Percentiles rank a stretch among this genome's conserved stretches.
phyloP scores from a whole-genome alignment of 2,888 invertebrate genomes.

The Masnerella sp. region DNA sequence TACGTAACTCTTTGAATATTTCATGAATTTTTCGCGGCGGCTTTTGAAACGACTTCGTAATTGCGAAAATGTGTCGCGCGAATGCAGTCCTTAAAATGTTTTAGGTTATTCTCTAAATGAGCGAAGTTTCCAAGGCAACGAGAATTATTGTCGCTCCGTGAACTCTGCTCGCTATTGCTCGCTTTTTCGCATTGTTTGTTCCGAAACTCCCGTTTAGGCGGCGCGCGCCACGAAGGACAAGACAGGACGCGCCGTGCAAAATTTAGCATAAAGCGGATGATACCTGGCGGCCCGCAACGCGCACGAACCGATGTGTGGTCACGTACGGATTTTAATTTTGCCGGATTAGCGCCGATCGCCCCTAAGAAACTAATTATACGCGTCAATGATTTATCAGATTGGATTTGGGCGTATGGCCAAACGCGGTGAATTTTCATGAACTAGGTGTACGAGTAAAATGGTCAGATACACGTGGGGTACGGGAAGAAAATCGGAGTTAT shows the following conservation, averaged over 20 bases:
- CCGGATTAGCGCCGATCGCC: slow-evolving; percentile 34
- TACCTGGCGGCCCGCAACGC: slow-evolving; percentile 22
- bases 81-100: slow-evolving; percentile 52
- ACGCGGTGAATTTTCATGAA: slow-evolving; percentile 51
- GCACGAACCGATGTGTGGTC: slow-evolving; percentile 57
- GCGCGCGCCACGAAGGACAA: slow-evolving; percentile 34
- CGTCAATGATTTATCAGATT: slow-evolving; percentile 57
- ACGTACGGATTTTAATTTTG: slow-evolving; percentile 56
- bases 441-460: too few relatives aligned
- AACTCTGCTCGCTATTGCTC: slow-evolving; percentile 51
- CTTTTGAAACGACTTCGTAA: slow-evolving; percentile 10
- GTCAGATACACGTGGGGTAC: too few relatives aligned
- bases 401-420: slow-evolving; percentile 42
- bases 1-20: slow-evolving; percentile 37
- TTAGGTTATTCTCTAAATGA: slow-evolving; percentile 53
- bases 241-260: slow-evolving; percentile 44
- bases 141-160: slow-evolving; percentile 57
- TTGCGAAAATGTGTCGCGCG: slow-evolving; percentile 35
- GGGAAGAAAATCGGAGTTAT: too few relatives aligned
- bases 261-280: slow-evolving; percentile 53
- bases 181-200: slow-evolving; percentile 54
- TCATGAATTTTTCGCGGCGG: slow-evolving; percentile 38
- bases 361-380: slow-evolving; percentile 56
- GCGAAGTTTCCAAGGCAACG: slow-evolving; percentile 56
- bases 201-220: slow-evolving; percentile 48